phyloP scores from a whole-genome alignment of 2,888 invertebrate species.

The Drosophila pseudotakahashii region DNA sequence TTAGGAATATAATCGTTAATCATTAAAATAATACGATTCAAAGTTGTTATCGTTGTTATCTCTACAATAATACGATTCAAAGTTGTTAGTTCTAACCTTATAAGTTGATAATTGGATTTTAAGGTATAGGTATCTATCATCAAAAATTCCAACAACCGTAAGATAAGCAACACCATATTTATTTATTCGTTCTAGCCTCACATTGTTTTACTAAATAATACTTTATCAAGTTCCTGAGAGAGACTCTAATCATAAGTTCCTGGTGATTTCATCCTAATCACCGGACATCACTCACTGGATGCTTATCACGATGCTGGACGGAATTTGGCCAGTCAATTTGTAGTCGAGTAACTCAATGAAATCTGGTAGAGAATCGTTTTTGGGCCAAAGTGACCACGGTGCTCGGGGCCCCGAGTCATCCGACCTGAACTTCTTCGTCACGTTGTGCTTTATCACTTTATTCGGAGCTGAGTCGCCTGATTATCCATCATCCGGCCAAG shows the following conservation, averaged over 20 bases:
- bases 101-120: too few relatives aligned
- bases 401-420: constrained; percentile 11
- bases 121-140: too few relatives aligned
- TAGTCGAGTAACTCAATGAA: constrained; percentile 14
- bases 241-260: constrained; percentile 1
- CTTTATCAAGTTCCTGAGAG: not conserved
- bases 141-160: too few relatives aligned
- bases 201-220: not conserved
- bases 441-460: constrained; percentile 33
- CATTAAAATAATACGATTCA: too few relatives aligned
- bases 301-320: not conserved
- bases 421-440: constrained; percentile 23
- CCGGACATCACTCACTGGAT: constrained; percentile 4
- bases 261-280: not conserved
- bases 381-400: constrained; percentile 7
- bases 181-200: not conserved
- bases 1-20: too few relatives aligned
- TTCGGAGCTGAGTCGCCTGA: constrained; percentile 33
- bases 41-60: too few relatives aligned
- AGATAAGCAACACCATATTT: too few relatives aligned
- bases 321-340: constrained; percentile 14
- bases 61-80: too few relatives aligned
- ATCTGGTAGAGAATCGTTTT: constrained; percentile 2
- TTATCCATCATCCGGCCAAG: constrained; percentile 36
- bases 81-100: too few relatives aligned